Evolutionary conservation across 1,140 invertebrate genomes (phyloP), one percentile per base, ranked within the genome.

Genomic region (Drosophila littoralis): DNA sequence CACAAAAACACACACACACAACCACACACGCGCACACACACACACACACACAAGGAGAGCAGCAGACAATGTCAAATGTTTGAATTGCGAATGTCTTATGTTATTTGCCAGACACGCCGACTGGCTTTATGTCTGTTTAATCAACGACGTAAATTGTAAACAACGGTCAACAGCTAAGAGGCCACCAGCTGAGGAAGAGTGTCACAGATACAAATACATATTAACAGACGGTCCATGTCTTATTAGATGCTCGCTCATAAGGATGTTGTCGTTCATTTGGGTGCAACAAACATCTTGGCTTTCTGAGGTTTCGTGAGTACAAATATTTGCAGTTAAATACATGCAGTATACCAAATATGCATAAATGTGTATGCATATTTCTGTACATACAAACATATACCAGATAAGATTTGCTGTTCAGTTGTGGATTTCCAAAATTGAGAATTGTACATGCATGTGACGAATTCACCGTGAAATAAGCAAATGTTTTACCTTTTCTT

Each of bases 231-330:
- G 22, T 6, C n/a, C 35, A 35, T 54, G 42, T 4, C 35, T 33
- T 71, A 57, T 36, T 9, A 33, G n/a, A 28, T n/a, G 35, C 10
- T 36, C 13, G 22, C 33, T 40, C 46, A 63, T 70, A 70, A 36
- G 59, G 71, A 65, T 76, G 65, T 40, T 51, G 54, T 76, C 58
- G 35, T 64, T 75, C 75, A 75, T 67, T 72, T 63, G 46, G 33
- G 45, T 63, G 71, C 64, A 85, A 65, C 81, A 84, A 84, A 85
- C 76, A 88, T 88, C 83, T 88, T 88, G 83, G 83, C 83, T 88
- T 88, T 80, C 83, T 89, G 72, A 52, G 78, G 72, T 83, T 73
- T 60, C 59, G 77, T 74, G 43, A 69, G 52, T 50, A 61, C 79
- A 88, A 88, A 88, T 88, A 88, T 88, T 88, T 88, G 76, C 79